Conservation (phyloP, 2,888 invertebrate genomes). For the Pheosia tremula region DNA sequence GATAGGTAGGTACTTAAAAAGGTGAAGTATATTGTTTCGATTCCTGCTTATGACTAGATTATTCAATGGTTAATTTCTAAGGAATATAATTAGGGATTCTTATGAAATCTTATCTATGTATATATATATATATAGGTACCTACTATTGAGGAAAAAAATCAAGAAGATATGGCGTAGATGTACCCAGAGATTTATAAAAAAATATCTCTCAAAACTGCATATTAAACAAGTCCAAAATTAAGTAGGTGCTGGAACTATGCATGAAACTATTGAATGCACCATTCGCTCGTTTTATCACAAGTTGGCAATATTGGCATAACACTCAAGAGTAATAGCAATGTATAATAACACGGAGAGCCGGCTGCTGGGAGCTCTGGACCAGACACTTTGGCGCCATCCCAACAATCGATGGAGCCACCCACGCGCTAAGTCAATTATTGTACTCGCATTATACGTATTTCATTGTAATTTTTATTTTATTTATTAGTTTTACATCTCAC, state of each 20-base stretch:
- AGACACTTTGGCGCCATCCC: constrained; percentile 51
- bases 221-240: background rate
- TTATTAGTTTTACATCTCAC: too few species aligned
- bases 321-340: constrained; percentile 34
- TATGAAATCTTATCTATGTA: too few species aligned
- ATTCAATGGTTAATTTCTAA: too few species aligned
- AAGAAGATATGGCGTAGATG: too few species aligned
- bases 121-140: too few species aligned
- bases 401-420: constrained; percentile 40
- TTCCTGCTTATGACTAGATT: too few species aligned
- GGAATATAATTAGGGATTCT: too few species aligned
- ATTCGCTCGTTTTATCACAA: constrained; percentile 16
- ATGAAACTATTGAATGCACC: background rate
- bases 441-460: background rate
- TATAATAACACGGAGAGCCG: constrained; percentile 14
- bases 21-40: too few species aligned
- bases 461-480: background rate
- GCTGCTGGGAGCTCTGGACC: constrained; percentile 16
- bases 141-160: too few species aligned
- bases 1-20: too few species aligned
- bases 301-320: constrained; percentile 31
- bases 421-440: constrained; percentile 7
- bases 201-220: background rate
- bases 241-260: background rate
- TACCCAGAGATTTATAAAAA: too few species aligned